Conservation (phyloP, 2,888 invertebrate species). For the Priocnemis perturbator region DNA sequence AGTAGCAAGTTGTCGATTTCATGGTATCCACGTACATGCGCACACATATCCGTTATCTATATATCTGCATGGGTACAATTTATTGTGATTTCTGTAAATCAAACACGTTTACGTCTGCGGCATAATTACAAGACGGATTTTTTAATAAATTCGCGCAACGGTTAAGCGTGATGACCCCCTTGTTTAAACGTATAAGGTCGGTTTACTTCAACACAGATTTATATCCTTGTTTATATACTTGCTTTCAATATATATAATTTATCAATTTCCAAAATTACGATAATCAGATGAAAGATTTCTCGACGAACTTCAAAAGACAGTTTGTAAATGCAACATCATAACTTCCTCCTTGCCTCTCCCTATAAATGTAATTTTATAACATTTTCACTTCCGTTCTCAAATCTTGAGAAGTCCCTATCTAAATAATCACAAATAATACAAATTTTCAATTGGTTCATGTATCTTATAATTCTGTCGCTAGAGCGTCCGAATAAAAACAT, state of each 20-base stretch:
- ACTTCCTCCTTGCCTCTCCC: conserved; percentile 48
- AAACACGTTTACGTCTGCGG: background rate
- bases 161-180: no score
- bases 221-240: conserved; percentile 5
- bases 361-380: conserved; percentile 47
- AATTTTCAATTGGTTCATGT: conserved; percentile 13
- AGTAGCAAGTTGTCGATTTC: conserved; percentile 1
- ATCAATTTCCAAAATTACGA: conserved; percentile 18
- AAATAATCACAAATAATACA: conserved; percentile 32
- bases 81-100: background rate
- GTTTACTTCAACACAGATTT: background rate
- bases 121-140: no score
- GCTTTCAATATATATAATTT: conserved; percentile 20
- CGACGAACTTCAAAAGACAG: conserved; percentile 47
- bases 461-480: conserved; percentile 30
- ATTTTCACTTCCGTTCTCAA: conserved; percentile 32
- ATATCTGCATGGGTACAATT: background rate
- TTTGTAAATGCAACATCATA: conserved; percentile 53
- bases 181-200: no score
- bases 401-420: conserved; percentile 29
- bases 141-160: no score
- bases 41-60: no score
- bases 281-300: conserved; percentile 47
- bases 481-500: conserved; percentile 22
- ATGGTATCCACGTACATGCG: no score